phyloP scores from a whole-genome alignment of 1,140 invertebrate genomes.

The Thaumetopoea pityocampa region DNA sequence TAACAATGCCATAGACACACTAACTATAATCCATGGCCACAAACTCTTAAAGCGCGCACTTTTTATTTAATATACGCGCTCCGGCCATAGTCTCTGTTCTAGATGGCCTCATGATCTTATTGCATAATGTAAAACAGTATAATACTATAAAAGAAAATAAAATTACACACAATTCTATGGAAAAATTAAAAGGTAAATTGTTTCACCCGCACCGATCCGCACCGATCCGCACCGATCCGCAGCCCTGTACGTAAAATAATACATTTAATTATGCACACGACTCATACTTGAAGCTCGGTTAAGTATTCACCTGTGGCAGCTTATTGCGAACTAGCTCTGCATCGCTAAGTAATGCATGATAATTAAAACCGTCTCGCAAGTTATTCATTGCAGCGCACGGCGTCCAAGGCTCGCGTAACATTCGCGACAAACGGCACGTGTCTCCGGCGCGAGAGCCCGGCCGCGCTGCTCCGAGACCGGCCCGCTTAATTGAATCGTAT shows the following conservation, averaged over 20 bases:
- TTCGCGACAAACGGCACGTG: background rate
- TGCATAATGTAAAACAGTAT: constrained; percentile 56
- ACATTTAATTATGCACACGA: constrained; percentile 9
- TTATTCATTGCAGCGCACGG: too few species aligned
- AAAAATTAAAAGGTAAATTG: constrained; percentile 24
- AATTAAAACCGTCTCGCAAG: constrained; percentile 10
- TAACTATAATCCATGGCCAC: too few species aligned
- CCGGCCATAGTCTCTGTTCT: constrained; percentile 28
- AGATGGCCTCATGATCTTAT: constrained; percentile 34
- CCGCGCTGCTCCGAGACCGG: too few species aligned
- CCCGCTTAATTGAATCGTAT: too few species aligned
- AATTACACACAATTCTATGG: constrained; percentile 46
- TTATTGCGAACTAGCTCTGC: constrained; percentile 1
- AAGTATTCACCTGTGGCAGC: background rate
- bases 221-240: background rate
- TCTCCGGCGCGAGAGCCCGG: background rate
- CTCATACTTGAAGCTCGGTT: constrained; percentile 5
- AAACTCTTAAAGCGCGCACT: too few species aligned
- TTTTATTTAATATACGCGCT: constrained; percentile 40
- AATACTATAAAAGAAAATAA: constrained; percentile 47
- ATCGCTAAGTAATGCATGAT: constrained; percentile 3
- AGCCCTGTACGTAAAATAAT: too few species aligned
- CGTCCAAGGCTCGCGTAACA: constrained; percentile 1
- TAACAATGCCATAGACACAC: too few species aligned
- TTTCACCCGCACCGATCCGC: background rate